Evolutionary conservation across 2,797 vertebrate genomes (phyloP), one percentile per base, ranked within the genome.

Genomic region (Poliocrania exsul): DNA sequence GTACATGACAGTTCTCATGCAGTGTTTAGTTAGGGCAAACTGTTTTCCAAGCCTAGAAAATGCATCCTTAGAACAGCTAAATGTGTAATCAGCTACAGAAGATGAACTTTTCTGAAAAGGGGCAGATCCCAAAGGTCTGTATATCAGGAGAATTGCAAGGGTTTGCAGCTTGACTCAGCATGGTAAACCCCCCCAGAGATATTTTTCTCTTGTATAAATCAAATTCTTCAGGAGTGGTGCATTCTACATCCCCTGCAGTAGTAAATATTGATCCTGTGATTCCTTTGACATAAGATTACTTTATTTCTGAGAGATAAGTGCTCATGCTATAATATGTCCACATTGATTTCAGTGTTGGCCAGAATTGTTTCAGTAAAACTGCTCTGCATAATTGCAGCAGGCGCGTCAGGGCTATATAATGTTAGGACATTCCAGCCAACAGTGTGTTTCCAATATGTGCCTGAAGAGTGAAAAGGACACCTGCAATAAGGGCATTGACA

Each of bases 71-170:
- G 31, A 90, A 91, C 35, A 64, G 46, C 53, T 90, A 90, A 91
- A 73, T 92, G 56, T 46, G 29, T 74, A 57, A 85, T 88, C 47
- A 66, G 40, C 46, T 78, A 56, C 35, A 86, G 64, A 44, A 88
- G 71, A 92, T 66, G 9, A 82, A 67, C 62, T 83, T 85, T 88
- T 81, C 67, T 80, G 65, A 83, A 90, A 90, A 51, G 37, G 92
- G 31, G 47, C 47, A 70, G 18, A 40, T 87, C 78, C 61, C 83
- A 83, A 69, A 75, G 40, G 47, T 74, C 69, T 83, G 8, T 26
- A 24, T 58, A 29, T 58, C 11, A 10, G 71, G n/a, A 93, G 56
- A 83, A 46, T 16, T 65, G 8, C 54, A 62, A 80, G 26, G 33
- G 33, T 5, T 60, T 95, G 91, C 87, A 77, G 25, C 81, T 89